Evolutionary conservation across 2,113 vertebrate species (phyloP).

Genomic region (Chaetura pelagica): DNA sequence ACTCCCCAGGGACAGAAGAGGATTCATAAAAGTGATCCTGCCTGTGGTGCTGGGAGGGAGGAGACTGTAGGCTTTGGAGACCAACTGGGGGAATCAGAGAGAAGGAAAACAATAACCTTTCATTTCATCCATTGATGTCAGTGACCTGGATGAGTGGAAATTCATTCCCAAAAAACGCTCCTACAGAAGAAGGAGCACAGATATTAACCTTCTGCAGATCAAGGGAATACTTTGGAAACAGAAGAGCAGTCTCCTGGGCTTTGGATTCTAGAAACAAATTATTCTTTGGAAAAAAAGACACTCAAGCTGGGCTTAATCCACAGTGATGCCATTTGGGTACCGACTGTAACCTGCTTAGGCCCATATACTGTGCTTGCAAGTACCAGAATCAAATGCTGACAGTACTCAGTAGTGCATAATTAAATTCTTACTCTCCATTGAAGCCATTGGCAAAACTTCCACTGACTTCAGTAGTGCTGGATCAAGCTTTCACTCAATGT

Average conservation of each 20-base stretch:
- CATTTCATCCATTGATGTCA: not conserved
- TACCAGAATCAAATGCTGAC: slow-evolving; percentile 7
- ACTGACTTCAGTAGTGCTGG: not conserved
- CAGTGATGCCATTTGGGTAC: not conserved
- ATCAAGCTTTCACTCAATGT: slow-evolving; percentile 11
- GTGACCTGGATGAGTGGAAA: not conserved
- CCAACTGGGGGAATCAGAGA: not conserved
- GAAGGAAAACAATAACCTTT: not conserved
- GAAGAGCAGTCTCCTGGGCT: not conserved
- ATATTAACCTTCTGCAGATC: not conserved
- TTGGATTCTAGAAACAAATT: not conserved
- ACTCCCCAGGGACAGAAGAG: not conserved
- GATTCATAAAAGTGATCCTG: not conserved
- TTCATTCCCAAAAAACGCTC: not conserved
- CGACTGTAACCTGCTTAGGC: not conserved
- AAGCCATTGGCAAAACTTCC: slow-evolving; percentile 19
- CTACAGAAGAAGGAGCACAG: not conserved
- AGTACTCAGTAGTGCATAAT: not conserved
- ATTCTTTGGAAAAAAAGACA: not conserved
- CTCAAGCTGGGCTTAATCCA: not conserved
- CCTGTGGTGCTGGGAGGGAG: not conserved
- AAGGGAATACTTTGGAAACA: not conserved
- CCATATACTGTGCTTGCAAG: not conserved
- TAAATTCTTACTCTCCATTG: not conserved
- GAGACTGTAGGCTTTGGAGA: not conserved